These are phyloP conservation scores for Sardinella longiceps DNA, from an alignment of 2,797 vertebrate species.

Conservation along the genomic window DNA sequence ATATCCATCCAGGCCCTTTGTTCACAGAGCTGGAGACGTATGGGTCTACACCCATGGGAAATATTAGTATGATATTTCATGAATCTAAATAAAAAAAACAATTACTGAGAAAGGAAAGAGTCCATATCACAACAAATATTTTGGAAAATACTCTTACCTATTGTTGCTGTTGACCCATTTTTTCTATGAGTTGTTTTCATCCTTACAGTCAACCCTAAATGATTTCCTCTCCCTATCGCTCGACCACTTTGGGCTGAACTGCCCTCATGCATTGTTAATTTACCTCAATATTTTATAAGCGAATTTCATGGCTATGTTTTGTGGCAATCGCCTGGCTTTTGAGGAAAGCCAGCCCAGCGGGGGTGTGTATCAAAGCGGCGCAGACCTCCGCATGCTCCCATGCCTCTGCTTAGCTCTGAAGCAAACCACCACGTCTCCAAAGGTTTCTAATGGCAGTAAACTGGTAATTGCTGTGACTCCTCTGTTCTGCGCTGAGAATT, in stretches of 20 bases:
- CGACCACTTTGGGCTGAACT: background rate
- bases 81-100: background rate
- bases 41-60: no score
- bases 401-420: background rate
- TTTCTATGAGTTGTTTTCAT: background rate
- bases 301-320: background rate
- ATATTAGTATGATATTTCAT: background rate
- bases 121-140: background rate
- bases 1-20: background rate
- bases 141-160: background rate
- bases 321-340: background rate
- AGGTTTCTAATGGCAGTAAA: background rate
- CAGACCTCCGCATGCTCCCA: background rate
- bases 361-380: constrained; percentile 16
- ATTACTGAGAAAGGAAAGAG: background rate
- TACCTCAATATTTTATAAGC: constrained; percentile 24
- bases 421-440: background rate
- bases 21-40: background rate
- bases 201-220: background rate
- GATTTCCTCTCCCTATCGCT: background rate
- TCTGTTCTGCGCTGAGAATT: background rate
- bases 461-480: background rate
- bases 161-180: background rate
- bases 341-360: background rate
- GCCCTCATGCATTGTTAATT: constrained; percentile 26